Conservation (phyloP, 2,797 vertebrate species). For the Steatocranus sp. region DNA sequence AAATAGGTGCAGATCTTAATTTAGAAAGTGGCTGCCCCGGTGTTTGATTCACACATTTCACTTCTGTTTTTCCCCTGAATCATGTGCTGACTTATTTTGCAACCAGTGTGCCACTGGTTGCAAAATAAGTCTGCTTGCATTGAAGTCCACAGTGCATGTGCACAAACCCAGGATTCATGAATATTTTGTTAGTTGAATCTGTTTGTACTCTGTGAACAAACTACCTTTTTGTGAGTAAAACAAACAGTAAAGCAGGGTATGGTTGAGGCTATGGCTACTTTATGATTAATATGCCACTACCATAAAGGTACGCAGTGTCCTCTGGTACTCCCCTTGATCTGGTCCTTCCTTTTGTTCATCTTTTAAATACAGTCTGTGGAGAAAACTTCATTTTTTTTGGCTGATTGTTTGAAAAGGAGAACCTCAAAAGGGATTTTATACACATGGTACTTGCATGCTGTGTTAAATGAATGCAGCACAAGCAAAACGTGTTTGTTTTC, state of each 20-base stretch:
- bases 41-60: not conserved
- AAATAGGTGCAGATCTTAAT: not conserved
- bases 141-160: not conserved
- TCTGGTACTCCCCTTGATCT: not conserved
- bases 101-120: not conserved
- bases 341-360: not conserved
- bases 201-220: not conserved
- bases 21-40: not conserved
- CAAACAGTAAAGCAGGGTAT: not conserved
- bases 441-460: fast-evolving
- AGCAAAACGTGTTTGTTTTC: not conserved
- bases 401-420: not conserved
- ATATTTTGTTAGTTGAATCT: not conserved
- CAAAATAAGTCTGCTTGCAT: not conserved
- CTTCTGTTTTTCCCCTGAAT: not conserved
- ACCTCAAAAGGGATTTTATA: not conserved
- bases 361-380: not conserved
- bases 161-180: not conserved
- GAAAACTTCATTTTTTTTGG: not conserved
- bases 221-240: not conserved
- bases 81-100: not conserved
- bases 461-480: not conserved
- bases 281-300: not conserved
- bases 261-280: not conserved
- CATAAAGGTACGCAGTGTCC: not conserved